These are phyloP conservation scores for Medauroidea extradentata DNA, from an alignment of 1,140 invertebrate genomes.

Conservation along the genomic window DNA sequence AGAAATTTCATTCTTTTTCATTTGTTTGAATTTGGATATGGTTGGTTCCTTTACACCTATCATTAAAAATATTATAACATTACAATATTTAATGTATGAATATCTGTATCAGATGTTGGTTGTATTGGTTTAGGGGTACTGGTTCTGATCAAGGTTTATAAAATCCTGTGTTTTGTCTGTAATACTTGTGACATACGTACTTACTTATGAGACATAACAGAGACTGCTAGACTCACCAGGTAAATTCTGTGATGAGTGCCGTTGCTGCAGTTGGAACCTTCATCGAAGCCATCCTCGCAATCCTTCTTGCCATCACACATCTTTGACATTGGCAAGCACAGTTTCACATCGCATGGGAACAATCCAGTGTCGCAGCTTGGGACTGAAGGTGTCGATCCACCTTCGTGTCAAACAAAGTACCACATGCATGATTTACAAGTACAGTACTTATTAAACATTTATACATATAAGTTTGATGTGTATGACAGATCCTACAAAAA, in stretches of 20 bases:
- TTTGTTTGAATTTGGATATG: too few relatives aligned
- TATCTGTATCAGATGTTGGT: too few relatives aligned
- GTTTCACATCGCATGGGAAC: slow-evolving; percentile 57
- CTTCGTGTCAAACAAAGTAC: slow-evolving; percentile 22
- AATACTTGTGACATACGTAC: slow-evolving; percentile 48
- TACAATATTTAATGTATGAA: too few relatives aligned
- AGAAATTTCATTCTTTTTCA: too few relatives aligned
- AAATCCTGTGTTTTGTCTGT: too few relatives aligned
- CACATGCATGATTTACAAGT: too few relatives aligned
- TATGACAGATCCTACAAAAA: background rate
- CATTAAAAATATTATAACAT: too few relatives aligned
- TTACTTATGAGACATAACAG: too few relatives aligned
- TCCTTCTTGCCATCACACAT: slow-evolving; percentile 63
- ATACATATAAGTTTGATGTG: background rate
- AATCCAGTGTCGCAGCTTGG: slow-evolving; percentile 50
- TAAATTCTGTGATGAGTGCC: slow-evolving; percentile 44
- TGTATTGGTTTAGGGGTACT: too few relatives aligned
- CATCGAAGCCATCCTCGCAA: slow-evolving; percentile 70
- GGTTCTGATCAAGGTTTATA: too few relatives aligned
- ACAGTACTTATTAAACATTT: background rate
- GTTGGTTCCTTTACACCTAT: too few relatives aligned
- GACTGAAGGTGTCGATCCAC: slow-evolving; percentile 27
- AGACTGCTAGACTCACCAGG: slow-evolving; percentile 42
- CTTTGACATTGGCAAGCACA: slow-evolving; percentile 52
- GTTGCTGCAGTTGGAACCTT: slow-evolving; percentile 53